Base-by-base conservation (phyloP, 1,140 invertebrate genomes). In the Zaprionus ghesquierei region DNA sequence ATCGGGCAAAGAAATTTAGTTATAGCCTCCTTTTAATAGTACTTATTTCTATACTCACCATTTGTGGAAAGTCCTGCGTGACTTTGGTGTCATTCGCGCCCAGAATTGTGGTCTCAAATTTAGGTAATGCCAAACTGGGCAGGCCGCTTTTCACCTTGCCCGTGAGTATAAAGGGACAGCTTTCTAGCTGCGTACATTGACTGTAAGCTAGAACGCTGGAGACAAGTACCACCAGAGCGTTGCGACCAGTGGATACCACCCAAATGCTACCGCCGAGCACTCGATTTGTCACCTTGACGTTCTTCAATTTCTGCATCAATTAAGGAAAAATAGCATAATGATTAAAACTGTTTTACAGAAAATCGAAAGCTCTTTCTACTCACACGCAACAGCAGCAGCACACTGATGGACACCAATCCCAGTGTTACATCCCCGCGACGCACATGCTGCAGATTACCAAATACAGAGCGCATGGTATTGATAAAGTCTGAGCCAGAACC, bases 241-340 rank as follows among this genome's bases (percentile, higher is more conserved):
- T 98, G 46, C 96, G 93, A 2, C 95, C 93, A 20, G 96, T 96
- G 0, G 95, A 95, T 3, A 96, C 56, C 10, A 97, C 93, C 95
- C 96, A 97, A 15, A 96, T 90, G 12, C 92, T 77, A 54, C 94
- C 94, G 61, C 94, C 94, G 0, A 94, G 20, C 0, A 87, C 31
- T 4, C 73, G 56, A 2, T 75, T 54, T 5, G 29, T 90, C 3
- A 94, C 87, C 9, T 93, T 93, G 0, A 95, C 79, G 53, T 95
- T 94, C 87, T 95, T 95, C 2, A 96, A 63, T 93, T 95, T 94
- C 95, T 96, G 92, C 3, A 92, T 29, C 3, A 92, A 73, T 65
- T 10, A n/a, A 31, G 22, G 13, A 13, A 0, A 8, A 73, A 63
- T 69, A 61, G 73, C n/a, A 46, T n/a, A 41, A 46, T 29, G 18